Percentiles rank a stretch among this genome's conserved stretches.
Conservation (phyloP, 1,140 invertebrate genomes). For the Pseudoatta argentina region DNA sequence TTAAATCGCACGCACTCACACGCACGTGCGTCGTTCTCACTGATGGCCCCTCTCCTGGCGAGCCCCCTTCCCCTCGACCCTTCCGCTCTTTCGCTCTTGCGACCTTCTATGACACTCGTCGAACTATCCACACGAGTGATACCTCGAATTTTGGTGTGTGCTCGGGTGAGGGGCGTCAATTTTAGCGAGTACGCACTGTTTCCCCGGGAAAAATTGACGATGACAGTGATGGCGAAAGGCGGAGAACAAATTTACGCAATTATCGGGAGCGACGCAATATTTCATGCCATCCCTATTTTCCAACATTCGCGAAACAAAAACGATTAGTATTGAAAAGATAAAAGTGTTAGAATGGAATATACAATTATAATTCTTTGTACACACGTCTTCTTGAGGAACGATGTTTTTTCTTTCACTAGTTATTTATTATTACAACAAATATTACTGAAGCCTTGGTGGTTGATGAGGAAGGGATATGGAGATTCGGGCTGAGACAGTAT, state of each 20-base stretch:
- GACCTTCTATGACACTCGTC: slow-evolving; percentile 47
- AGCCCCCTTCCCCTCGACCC: slow-evolving; percentile 49
- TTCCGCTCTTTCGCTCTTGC: slow-evolving; percentile 29
- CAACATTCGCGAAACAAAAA: slow-evolving; percentile 1
- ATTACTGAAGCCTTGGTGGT: too few relatives aligned
- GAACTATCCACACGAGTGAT: slow-evolving; percentile 71
- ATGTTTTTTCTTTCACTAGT: too few relatives aligned
- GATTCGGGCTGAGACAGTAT: too few relatives aligned
- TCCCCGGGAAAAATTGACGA: slow-evolving; percentile 69
- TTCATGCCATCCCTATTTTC: not conserved
- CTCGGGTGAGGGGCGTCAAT: slow-evolving; percentile 33
- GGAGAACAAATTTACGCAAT: slow-evolving; percentile 66
- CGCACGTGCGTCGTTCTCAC: slow-evolving; percentile 77
- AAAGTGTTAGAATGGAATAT: not conserved
- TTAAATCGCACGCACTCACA: slow-evolving; percentile 80
- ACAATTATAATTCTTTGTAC: too few relatives aligned
- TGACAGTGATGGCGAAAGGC: slow-evolving; percentile 58
- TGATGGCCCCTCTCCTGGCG: slow-evolving; percentile 69
- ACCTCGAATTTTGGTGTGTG: slow-evolving; percentile 69
- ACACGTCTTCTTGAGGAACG: too few relatives aligned
- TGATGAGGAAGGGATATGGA: too few relatives aligned
- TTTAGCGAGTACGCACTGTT: slow-evolving; percentile 60
- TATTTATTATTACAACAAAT: too few relatives aligned
- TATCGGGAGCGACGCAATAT: not conserved
- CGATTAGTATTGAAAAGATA: not conserved